Evolutionary conservation across 2,113 vertebrate species (phyloP).

Genomic region (Marmota monax): DNA sequence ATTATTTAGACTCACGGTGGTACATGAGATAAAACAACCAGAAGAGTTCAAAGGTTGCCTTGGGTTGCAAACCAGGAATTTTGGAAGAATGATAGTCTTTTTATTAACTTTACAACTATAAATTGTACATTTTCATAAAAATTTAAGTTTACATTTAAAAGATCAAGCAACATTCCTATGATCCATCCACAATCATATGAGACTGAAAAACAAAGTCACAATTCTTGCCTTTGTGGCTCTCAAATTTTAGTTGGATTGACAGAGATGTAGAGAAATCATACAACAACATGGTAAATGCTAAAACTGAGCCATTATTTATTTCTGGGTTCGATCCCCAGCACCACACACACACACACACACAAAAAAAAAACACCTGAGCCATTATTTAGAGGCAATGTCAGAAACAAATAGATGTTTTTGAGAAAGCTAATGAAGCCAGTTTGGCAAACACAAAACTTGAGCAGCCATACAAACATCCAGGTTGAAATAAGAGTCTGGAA

Average conservation of each 20-base stretch:
- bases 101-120: background rate
- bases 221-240: background rate
- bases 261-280: background rate
- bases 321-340: no score
- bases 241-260: background rate
- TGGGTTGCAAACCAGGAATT: background rate
- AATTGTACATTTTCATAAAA: background rate
- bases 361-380: background rate
- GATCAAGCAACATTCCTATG: background rate
- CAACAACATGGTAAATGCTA: background rate
- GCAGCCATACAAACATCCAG: background rate
- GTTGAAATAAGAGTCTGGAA: slow-evolving; percentile 1
- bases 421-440: background rate
- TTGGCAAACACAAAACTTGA: background rate
- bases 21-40: background rate
- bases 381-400: background rate
- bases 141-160: slow-evolving; percentile 19
- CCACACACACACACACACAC: no score
- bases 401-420: background rate
- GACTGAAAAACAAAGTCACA: background rate
- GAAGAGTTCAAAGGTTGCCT: background rate
- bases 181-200: slow-evolving; percentile 7
- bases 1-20: background rate
- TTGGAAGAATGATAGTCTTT: background rate
- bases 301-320: background rate